A percentile compares a stretch with the other conserved stretches of the same genome.
Conservation (phyloP, 2,888 invertebrate genomes). For the Clunio marinus region DNA sequence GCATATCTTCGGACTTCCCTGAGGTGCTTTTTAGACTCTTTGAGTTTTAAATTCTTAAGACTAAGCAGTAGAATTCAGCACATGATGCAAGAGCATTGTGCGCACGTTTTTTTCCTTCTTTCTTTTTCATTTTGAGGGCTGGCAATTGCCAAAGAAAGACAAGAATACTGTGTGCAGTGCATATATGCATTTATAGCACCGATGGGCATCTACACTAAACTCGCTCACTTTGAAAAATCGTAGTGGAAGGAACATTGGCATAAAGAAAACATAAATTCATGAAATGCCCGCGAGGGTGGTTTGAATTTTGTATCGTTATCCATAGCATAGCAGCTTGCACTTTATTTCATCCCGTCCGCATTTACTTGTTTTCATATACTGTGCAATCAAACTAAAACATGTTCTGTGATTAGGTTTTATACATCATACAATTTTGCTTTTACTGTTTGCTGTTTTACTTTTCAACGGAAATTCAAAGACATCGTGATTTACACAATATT, state of each 20-base stretch:
- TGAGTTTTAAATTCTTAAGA: neutral
- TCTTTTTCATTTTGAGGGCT: too few species aligned
- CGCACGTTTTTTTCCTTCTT: neutral
- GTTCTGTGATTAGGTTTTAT: constrained; percentile 6
- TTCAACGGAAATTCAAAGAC: too few species aligned
- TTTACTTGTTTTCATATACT: neutral
- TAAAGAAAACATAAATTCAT: constrained; percentile 18
- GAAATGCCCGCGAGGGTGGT: constrained; percentile 18
- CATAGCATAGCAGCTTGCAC: constrained; percentile 14
- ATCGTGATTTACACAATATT: too few species aligned
- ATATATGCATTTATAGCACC: neutral
- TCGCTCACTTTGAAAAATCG: neutral
- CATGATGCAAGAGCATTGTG: constrained; percentile 1
- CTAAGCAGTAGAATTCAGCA: neutral
- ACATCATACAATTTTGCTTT: too few species aligned
- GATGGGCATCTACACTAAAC: neutral
- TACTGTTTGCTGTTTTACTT: too few species aligned
- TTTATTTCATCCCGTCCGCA: neutral
- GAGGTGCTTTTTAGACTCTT: neutral
- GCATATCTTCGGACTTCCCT: neutral
- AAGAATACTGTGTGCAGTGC: constrained; percentile 7
- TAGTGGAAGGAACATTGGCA: neutral
- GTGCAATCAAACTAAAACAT: neutral
- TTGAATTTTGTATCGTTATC: neutral
- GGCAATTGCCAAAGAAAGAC: too few species aligned